Percentiles rank a stretch among this genome's conserved stretches.
Evolutionary conservation across 1,140 invertebrate genomes (phyloP).

Genomic region (Drosophila equinoxialis): DNA sequence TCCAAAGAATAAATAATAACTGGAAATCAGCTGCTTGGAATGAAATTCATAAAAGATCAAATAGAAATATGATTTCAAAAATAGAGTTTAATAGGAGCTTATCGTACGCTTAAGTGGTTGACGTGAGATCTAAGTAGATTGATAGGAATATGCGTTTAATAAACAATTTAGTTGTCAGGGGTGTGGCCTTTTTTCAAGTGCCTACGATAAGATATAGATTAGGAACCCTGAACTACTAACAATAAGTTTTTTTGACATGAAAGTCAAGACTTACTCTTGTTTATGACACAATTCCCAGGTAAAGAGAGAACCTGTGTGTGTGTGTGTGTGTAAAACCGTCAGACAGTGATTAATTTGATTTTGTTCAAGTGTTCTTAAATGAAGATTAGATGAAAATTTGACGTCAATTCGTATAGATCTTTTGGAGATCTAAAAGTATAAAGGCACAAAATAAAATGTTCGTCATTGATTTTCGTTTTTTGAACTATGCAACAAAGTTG

Average conservation of each 20-base stretch:
- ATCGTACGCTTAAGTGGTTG: conserved; percentile 53
- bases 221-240: conserved; percentile 32
- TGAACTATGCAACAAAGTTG: conserved; percentile 13
- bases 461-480: neutral
- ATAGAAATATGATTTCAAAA: conserved; percentile 17
- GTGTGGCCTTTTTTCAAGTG: conserved; percentile 29
- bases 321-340: neutral
- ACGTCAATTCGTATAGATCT: conserved; percentile 31
- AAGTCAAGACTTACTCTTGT: conserved; percentile 48
- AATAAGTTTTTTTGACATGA: conserved; percentile 11
- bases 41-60: conserved; percentile 44
- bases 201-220: conserved; percentile 19
- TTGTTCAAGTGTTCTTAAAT: conserved; percentile 15
- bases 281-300: conserved; percentile 37
- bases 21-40: conserved; percentile 19
- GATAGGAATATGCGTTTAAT: conserved; percentile 56
- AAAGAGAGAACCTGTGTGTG: neutral
- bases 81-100: conserved; percentile 44
- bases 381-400: conserved; percentile 33
- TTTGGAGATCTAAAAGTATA: neutral
- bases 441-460: neutral
- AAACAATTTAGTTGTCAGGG: conserved; percentile 64
- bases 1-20: conserved; percentile 15
- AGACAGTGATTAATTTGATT: conserved; percentile 49
- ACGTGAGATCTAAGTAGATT: conserved; percentile 44